Conservation (phyloP, 2,797 vertebrate genomes). For the Thalassophryne amazonica region DNA sequence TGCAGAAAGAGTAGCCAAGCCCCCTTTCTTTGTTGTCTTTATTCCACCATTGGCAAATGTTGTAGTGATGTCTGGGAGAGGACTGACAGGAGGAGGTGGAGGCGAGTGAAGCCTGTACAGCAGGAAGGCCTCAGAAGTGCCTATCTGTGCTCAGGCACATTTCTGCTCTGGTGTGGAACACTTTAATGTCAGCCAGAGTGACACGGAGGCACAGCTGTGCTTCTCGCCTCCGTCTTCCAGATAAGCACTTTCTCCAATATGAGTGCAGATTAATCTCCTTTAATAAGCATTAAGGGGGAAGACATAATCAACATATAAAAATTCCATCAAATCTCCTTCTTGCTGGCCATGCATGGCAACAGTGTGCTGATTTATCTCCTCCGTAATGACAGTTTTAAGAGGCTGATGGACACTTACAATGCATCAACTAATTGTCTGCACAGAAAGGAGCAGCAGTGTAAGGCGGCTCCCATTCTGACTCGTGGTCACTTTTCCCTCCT, state of each 20-base stretch:
- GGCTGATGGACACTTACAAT: slow-evolving; percentile 53
- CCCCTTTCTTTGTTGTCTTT: slow-evolving; percentile 51
- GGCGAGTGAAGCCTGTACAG: slow-evolving; percentile 32
- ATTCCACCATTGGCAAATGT: slow-evolving; percentile 47
- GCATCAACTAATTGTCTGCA: slow-evolving; percentile 64
- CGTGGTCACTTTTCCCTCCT: slow-evolving; percentile 7
- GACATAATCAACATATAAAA: slow-evolving; percentile 86
- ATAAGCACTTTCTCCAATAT: slow-evolving; percentile 86
- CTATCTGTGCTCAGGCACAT: slow-evolving; percentile 87
- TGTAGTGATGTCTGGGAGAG: slow-evolving; percentile 27
- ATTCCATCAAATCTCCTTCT: slow-evolving; percentile 84
- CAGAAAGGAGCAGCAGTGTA: slow-evolving; percentile 17
- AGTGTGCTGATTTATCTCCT: slow-evolving; percentile 72
- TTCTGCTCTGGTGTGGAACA: slow-evolving; percentile 78
- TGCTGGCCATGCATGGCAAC: slow-evolving; percentile 58
- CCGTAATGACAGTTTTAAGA: slow-evolving; percentile 68
- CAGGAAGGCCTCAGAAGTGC: slow-evolving; percentile 72
- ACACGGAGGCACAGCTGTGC: slow-evolving; percentile 51
- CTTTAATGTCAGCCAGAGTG: slow-evolving; percentile 83
- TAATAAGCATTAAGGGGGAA: slow-evolving; percentile 85
- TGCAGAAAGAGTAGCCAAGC: slow-evolving; percentile 6
- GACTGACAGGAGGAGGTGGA: slow-evolving; percentile 47
- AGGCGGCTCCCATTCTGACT: slow-evolving; percentile 28
- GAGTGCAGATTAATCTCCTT: slow-evolving; percentile 89
- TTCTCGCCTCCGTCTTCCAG: slow-evolving; percentile 74